phyloP scores from a whole-genome alignment of 1,140 invertebrate species.

The Linepithema humile region DNA sequence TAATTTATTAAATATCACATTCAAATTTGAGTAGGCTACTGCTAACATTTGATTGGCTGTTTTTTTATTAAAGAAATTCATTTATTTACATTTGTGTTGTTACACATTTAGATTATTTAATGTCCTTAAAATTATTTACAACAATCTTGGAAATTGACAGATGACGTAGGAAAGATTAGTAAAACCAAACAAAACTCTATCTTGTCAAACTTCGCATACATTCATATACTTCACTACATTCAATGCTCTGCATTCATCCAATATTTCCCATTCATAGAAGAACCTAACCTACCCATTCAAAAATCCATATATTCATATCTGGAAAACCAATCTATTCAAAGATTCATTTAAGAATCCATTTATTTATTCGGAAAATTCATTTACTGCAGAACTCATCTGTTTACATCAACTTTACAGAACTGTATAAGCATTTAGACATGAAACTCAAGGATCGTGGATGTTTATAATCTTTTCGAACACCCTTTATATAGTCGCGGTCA shows the following conservation, averaged over 20 bases:
- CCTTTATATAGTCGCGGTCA: background rate
- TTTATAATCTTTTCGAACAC: background rate
- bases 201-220: too few species aligned
- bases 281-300: background rate
- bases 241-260: background rate
- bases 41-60: too few species aligned
- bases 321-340: background rate
- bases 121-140: background rate
- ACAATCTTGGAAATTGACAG: background rate
- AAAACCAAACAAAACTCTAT: background rate
- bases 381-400: too few species aligned
- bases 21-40: background rate
- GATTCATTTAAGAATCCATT: background rate
- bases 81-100: slow-evolving; percentile 5
- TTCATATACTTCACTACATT: too few species aligned
- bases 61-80: background rate
- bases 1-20: background rate
- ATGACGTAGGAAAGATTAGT: background rate
- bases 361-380: too few species aligned
- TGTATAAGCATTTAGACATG: too few species aligned
- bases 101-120: background rate
- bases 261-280: too few species aligned
- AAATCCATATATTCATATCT: background rate
- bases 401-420: too few species aligned
- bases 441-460: too few species aligned